Conservation (phyloP, 1,140 invertebrate species). For the Bombus terrestris region DNA sequence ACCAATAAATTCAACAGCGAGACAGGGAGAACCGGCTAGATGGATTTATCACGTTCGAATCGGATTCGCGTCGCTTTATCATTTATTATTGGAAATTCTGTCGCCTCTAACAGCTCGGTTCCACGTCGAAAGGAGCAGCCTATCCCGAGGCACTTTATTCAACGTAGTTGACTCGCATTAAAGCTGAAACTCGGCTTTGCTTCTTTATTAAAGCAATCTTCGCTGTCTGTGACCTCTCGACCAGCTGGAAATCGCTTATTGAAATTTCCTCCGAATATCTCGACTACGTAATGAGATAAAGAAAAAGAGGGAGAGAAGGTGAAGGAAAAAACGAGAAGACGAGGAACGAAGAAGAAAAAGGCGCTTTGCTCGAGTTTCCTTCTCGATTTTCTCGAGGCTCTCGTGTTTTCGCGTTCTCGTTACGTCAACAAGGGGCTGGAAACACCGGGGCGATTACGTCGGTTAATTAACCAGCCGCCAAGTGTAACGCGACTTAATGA, state of each 20-base stretch:
- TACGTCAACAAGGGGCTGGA: background rate
- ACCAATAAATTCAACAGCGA: conserved; percentile 31
- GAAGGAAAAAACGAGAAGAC: no score
- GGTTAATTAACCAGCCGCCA: conserved; percentile 25
- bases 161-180: conserved; percentile 25
- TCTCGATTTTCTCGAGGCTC: no score
- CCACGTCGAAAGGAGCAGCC: background rate
- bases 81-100: conserved; percentile 51
- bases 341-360: background rate
- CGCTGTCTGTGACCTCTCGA: background rate
- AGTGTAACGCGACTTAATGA: conserved; percentile 39
- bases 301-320: background rate
- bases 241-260: conserved; percentile 10
- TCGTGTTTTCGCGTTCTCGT: conserved; percentile 15
- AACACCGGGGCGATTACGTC: conserved; percentile 23
- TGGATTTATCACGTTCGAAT: conserved; percentile 46
- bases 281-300: background rate
- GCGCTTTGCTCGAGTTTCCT: background rate
- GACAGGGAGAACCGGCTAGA: conserved; percentile 16
- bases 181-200: conserved; percentile 20
- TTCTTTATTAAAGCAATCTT: conserved; percentile 17
- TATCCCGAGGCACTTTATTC: conserved; percentile 27
- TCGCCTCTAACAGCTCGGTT: background rate
- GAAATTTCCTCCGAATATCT: background rate
- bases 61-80: conserved; percentile 40